Evolutionary conservation across 2,888 invertebrate species (phyloP), one percentile per base, ranked within the genome.

Genomic region (Adela reaumurella): DNA sequence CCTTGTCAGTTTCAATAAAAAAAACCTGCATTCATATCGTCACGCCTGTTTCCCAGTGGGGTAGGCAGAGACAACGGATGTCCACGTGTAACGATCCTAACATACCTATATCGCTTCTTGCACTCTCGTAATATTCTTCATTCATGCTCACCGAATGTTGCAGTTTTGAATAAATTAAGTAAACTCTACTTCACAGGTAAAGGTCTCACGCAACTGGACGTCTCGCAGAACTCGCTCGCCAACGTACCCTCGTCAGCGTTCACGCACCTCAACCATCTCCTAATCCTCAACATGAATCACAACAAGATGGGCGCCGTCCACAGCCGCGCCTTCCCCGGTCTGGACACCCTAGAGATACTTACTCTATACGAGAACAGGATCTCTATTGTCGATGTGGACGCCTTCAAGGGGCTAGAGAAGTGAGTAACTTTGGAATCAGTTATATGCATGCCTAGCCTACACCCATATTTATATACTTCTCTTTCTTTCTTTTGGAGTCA

Each of bases 211-310:
- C 92, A 94, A 63, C 76, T 95, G 62, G 94, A 94, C 65, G 87
- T 94, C 45, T 93, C 93, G 0, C 88, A 92, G 62, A 95, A 95
- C 76, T 87, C 87, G 57, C 74, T 94, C 60, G 85, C 83, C 53
- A 82, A 84, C 44, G 91, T 94, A 45, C 94, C 94, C 19, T 90
- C 92, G 1, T 77, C 83, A 19, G 91, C 94, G 1, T 83, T 92
- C 60, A 86, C 86, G 56, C 89, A 88, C 64, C 84, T 94, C 47
- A 89, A 90, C 68, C 89, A 89, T 61, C 82, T 94, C 53, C 83
- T 93, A 54, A 92, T 93, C 56, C 82, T 95, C 52, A 94, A 94
- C 70, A 83, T 94, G 77, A 94, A 94, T 74, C 91, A 92, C 70
- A 95, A 95, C 68, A 84, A 83, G 74, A 77, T 74, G 62, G 55